phyloP scores from a whole-genome alignment of 2,888 invertebrate genomes.

The Pseudococcus longispinus region DNA sequence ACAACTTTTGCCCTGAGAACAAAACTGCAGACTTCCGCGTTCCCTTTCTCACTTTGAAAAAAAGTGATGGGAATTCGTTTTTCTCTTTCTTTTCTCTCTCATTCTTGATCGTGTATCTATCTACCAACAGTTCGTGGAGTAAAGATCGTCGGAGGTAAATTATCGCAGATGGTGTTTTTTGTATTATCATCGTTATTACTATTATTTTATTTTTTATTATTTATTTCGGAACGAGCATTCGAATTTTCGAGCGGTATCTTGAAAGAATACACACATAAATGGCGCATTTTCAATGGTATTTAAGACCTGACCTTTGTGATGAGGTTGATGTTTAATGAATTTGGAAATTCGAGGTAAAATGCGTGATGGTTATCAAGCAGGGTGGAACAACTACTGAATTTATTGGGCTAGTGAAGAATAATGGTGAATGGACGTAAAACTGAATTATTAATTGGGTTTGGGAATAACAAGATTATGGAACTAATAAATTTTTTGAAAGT shows the following conservation, averaged over 20 bases:
- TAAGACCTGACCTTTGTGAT: slow-evolving; percentile 47
- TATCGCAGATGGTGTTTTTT: slow-evolving; percentile 54
- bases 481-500: too few relatives aligned
- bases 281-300: slow-evolving; percentile 1
- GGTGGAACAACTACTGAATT: too few relatives aligned
- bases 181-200: neutral
- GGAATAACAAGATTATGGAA: too few relatives aligned
- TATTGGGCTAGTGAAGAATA: neutral
- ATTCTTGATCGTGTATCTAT: neutral
- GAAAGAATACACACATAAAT: slow-evolving; percentile 6
- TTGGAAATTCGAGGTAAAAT: neutral
- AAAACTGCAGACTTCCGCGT: slow-evolving; percentile 55
- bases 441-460: too few relatives aligned
- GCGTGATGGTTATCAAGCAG: neutral
- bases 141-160: slow-evolving; percentile 38
- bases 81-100: neutral
- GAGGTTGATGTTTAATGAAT: neutral
- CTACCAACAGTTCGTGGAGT: slow-evolving; percentile 1
- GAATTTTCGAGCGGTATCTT: slow-evolving; percentile 46
- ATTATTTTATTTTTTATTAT: neutral
- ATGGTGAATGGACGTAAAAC: neutral
- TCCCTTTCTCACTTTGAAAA: slow-evolving; percentile 53
- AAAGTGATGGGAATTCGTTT: slow-evolving; percentile 48
- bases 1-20: slow-evolving; percentile 50
- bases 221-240: slow-evolving; percentile 9